Percentiles rank a stretch among this genome's conserved stretches.
Conservation (phyloP, 2,113 vertebrate species). For the Malurus melanocephalus region DNA sequence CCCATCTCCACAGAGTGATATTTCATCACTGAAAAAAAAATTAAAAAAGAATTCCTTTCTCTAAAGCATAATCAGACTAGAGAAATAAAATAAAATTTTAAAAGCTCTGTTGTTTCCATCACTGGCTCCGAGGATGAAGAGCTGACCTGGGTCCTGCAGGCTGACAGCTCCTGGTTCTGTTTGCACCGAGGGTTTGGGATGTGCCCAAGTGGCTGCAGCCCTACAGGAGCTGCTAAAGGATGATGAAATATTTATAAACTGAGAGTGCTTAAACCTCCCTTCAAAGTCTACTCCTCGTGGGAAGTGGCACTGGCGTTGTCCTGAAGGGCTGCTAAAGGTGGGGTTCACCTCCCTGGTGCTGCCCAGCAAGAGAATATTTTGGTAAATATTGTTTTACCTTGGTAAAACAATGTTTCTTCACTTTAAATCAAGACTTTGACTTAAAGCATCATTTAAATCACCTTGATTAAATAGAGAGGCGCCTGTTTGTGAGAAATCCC, state of each 20-base stretch:
- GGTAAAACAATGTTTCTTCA: background rate
- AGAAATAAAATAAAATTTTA: too few relatives aligned
- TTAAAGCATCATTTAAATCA: background rate
- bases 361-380: background rate
- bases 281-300: background rate
- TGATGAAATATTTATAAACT: background rate
- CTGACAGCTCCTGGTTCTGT: background rate
- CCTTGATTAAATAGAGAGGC: background rate
- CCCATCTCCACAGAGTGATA: too few relatives aligned
- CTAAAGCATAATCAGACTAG: too few relatives aligned
- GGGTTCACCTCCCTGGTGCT: background rate
- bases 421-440: background rate
- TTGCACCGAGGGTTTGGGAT: background rate
- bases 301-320: background rate
- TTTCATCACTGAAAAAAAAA: too few relatives aligned
- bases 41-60: too few relatives aligned
- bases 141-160: background rate
- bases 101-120: too few relatives aligned
- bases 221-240: background rate
- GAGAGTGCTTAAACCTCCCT: background rate
- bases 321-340: background rate
- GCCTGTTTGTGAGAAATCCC: background rate
- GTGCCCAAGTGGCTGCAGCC: background rate
- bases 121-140: background rate
- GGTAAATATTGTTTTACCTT: background rate